These are phyloP conservation scores for Barypeithes pellucidus DNA, from an alignment of 2,888 invertebrate species.

Conservation along the genomic window DNA sequence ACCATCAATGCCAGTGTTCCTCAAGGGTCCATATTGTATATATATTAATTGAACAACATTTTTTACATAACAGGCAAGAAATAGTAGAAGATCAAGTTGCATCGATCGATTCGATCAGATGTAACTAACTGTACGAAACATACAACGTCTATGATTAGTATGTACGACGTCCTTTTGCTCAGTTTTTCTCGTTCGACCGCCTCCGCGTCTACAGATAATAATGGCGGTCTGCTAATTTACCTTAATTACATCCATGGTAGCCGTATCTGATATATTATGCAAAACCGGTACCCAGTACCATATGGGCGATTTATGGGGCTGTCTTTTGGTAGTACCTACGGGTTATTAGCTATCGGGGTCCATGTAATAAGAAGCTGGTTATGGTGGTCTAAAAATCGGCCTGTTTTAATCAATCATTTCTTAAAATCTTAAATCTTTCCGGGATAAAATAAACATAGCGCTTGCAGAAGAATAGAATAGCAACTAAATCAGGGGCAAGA, in stretches of 20 bases:
- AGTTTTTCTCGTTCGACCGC: slow-evolving; percentile 42
- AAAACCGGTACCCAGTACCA: slow-evolving; percentile 54
- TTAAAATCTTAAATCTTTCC: no score
- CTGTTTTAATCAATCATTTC: no score
- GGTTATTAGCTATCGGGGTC: slow-evolving; percentile 34
- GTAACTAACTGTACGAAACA: no score
- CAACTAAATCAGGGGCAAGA: slow-evolving; percentile 28
- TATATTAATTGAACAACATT: no score
- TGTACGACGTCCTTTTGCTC: slow-evolving; percentile 48
- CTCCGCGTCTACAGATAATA: slow-evolving; percentile 54
- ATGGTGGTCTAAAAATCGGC: no score
- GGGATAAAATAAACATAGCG: slow-evolving; percentile 7
- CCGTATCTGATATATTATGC: slow-evolving; percentile 49
- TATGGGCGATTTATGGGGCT: slow-evolving; percentile 52
- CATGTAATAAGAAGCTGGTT: neutral
- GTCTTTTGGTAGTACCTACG: slow-evolving; percentile 43
- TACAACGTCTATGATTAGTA: slow-evolving; percentile 19
- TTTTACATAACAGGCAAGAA: no score
- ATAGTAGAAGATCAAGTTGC: no score
- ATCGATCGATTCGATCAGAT: no score
- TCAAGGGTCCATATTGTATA: no score
- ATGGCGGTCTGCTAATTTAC: slow-evolving; percentile 53
- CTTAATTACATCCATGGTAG: slow-evolving; percentile 54
- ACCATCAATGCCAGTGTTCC: no score
- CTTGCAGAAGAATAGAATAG: slow-evolving; percentile 5